Conservation (phyloP, 2,888 invertebrate genomes). For the Rosalia funebris region DNA sequence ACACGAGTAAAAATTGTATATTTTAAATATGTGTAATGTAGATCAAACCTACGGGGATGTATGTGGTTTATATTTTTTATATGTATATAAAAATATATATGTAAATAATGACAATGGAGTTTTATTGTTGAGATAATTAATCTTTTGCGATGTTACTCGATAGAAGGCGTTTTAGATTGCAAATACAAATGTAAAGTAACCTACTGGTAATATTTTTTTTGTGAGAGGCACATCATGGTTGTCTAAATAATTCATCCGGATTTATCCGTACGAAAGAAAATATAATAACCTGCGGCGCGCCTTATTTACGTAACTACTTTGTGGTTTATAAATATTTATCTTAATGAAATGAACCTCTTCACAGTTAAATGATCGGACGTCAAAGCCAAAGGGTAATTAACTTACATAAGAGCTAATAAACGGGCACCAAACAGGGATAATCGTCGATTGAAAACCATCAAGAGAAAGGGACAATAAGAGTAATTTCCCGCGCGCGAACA, state of each 20-base stretch:
- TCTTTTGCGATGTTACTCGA: too few species aligned
- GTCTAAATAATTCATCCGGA: not conserved
- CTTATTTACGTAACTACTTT: constrained; percentile 19
- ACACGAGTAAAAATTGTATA: too few species aligned
- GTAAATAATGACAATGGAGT: too few species aligned
- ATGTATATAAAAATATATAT: too few species aligned
- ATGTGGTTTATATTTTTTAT: too few species aligned
- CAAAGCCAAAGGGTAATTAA: constrained; percentile 21
- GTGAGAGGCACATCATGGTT: too few species aligned
- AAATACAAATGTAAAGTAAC: not conserved
- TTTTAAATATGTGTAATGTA: too few species aligned
- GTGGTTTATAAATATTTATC: constrained; percentile 27
- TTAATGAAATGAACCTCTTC: constrained; percentile 6
- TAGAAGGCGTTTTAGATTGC: not conserved
- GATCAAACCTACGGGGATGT: too few species aligned
- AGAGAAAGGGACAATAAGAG: constrained; percentile 12
- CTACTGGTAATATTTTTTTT: not conserved
- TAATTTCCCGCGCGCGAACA: constrained; percentile 28
- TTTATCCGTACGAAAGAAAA: not conserved
- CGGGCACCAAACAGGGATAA: not conserved
- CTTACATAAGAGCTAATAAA: constrained; percentile 19
- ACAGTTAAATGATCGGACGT: constrained; percentile 4
- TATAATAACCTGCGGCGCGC: constrained; percentile 1
- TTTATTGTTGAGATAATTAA: too few species aligned
- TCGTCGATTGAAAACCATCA: constrained; percentile 5